Percentiles rank a stretch among this genome's conserved stretches.
These are phyloP conservation scores for Amblyteles armatorius DNA, from an alignment of 2,888 invertebrate species.

Conservation along the genomic window DNA sequence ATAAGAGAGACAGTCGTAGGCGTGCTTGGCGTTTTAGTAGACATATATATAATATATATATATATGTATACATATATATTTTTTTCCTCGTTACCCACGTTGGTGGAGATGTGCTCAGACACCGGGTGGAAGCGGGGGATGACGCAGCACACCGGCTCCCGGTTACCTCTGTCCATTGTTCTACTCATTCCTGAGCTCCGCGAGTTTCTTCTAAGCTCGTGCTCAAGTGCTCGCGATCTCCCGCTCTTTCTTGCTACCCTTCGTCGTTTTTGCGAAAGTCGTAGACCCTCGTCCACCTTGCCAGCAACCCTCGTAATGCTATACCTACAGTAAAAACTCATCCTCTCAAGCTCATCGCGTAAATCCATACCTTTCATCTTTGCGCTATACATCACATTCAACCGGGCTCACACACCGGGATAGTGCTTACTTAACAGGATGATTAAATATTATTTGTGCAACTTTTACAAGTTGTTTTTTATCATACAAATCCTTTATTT, in stretches of 20 bases:
- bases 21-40: conserved; percentile 49
- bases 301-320: conserved; percentile 56
- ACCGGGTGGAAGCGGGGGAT: conserved; percentile 73
- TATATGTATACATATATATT: not conserved
- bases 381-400: not conserved
- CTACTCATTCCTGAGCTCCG: conserved; percentile 73
- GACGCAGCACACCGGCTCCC: conserved; percentile 81
- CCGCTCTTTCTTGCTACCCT: conserved; percentile 69
- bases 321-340: conserved; percentile 35
- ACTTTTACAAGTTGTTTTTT: not conserved
- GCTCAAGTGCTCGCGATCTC: conserved; percentile 82
- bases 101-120: conserved; percentile 77
- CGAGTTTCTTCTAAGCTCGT: conserved; percentile 83
- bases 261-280: conserved; percentile 66
- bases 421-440: conserved; percentile 25
- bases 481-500: not conserved
- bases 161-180: conserved; percentile 82
- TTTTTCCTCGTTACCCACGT: conserved; percentile 72
- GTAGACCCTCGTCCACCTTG: conserved; percentile 40
- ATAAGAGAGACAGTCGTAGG: conserved; percentile 29
- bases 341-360: conserved; percentile 28
- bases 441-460: not conserved
- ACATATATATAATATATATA: not conserved
- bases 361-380: conserved; percentile 23
- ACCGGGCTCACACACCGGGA: conserved; percentile 7